Conservation (phyloP, 2,888 invertebrate genomes). For the Anorthoa munda region DNA sequence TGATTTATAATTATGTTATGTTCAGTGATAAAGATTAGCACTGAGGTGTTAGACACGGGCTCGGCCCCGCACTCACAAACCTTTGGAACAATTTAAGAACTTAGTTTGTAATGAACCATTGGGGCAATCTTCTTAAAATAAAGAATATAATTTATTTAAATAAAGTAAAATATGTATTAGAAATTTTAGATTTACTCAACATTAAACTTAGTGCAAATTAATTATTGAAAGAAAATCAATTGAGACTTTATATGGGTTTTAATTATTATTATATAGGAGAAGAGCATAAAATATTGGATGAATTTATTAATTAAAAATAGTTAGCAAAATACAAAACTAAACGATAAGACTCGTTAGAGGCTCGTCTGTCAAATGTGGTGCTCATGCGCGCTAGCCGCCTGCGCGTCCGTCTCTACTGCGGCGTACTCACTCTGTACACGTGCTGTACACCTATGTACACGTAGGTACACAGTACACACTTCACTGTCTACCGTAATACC, state of each 20-base stretch:
- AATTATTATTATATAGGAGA: slow-evolving; percentile 90
- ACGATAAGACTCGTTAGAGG: slow-evolving; percentile 90
- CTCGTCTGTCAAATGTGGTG: slow-evolving; percentile 87
- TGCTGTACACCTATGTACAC: too few relatives aligned
- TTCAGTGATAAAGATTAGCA: slow-evolving; percentile 89
- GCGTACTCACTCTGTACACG: slow-evolving; percentile 43
- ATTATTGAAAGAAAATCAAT: slow-evolving; percentile 90
- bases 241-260: slow-evolving; percentile 91
- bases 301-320: slow-evolving; percentile 91
- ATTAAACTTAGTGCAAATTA: slow-evolving; percentile 91
- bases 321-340: slow-evolving; percentile 89
- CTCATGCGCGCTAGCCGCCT: slow-evolving; percentile 67
- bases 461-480: slow-evolving; percentile 19
- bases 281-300: slow-evolving; percentile 90
- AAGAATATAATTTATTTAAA: slow-evolving; percentile 90
- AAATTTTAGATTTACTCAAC: slow-evolving; percentile 91
- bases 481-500: slow-evolving; percentile 61
- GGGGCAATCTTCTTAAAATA: slow-evolving; percentile 90
- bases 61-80: slow-evolving; percentile 83
- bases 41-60: slow-evolving; percentile 83
- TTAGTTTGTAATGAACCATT: slow-evolving; percentile 90
- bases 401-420: slow-evolving; percentile 64
- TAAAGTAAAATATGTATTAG: slow-evolving; percentile 90
- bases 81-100: slow-evolving; percentile 90
- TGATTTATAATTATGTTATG: slow-evolving; percentile 89